These are phyloP conservation scores for Microvelia longipes DNA, from an alignment of 1,140 invertebrate genomes.

Conservation along the genomic window DNA sequence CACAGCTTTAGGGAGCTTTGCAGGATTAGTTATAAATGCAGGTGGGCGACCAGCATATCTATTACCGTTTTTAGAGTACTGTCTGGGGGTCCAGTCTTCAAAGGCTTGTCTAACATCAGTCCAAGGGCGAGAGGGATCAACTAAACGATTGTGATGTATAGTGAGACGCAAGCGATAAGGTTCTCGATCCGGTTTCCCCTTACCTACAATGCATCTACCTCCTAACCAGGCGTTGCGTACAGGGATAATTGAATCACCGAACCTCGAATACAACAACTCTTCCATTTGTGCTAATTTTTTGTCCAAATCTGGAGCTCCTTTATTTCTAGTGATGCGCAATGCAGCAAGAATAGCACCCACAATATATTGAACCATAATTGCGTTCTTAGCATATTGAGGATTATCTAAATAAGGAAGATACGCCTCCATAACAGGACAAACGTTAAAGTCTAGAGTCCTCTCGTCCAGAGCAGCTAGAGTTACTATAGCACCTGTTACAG, in stretches of 20 bases:
- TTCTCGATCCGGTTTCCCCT: not conserved
- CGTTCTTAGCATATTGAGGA: constrained; percentile 3
- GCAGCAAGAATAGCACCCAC: constrained; percentile 14
- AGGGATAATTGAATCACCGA: constrained; percentile 17
- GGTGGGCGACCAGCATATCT: not conserved
- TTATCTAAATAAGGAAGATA: constrained; percentile 14
- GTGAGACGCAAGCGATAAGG: not conserved
- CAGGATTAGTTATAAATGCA: not conserved
- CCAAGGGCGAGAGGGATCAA: not conserved
- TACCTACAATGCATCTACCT: not conserved
- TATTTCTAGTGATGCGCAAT: constrained; percentile 11
- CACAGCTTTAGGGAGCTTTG: not conserved
- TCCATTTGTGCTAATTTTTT: constrained; percentile 14
- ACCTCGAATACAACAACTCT: constrained; percentile 13
- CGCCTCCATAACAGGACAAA: constrained; percentile 18
- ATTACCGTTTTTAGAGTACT: too few species aligned
- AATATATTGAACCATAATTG: constrained; percentile 13
- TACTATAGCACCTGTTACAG: constrained; percentile 13
- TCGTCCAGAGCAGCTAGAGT: constrained; percentile 15
- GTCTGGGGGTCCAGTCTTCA: too few species aligned
- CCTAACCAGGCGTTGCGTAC: constrained; percentile 6
- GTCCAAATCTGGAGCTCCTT: constrained; percentile 8
- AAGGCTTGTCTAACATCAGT: not conserved
- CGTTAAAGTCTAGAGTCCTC: constrained; percentile 11
- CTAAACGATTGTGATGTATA: not conserved